Evolutionary conservation across 2,113 vertebrate genomes (phyloP).

Genomic region (Synodontis membranacea): DNA sequence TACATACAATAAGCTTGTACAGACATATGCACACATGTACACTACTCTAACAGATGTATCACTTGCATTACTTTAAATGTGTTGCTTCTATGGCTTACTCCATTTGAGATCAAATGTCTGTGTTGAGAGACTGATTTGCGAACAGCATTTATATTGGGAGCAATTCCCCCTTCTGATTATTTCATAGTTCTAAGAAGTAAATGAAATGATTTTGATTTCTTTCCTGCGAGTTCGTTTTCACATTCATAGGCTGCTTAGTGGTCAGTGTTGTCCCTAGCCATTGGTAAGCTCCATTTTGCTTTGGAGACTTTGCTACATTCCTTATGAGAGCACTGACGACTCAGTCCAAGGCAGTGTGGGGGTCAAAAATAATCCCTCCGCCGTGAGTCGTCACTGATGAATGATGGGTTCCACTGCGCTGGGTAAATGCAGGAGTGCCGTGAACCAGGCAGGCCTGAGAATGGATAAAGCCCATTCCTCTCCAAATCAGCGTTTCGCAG

Average conservation of each 20-base stretch:
- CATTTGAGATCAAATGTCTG: slow-evolving; percentile 36
- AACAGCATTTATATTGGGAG: slow-evolving; percentile 33
- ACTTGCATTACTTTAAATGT: slow-evolving; percentile 51
- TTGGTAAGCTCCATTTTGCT: slow-evolving; percentile 2
- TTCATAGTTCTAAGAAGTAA: slow-evolving; percentile 20
- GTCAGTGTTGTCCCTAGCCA: slow-evolving; percentile 41
- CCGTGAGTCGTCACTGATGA: slow-evolving; percentile 92
- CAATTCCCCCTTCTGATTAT: slow-evolving; percentile 14
- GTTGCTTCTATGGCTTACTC: slow-evolving; percentile 62
- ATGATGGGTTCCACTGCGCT: slow-evolving; percentile 94
- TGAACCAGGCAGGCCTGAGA: slow-evolving; percentile 90
- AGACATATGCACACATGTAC: slow-evolving; percentile 26
- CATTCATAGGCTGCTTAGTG: slow-evolving; percentile 52
- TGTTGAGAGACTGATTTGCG: slow-evolving; percentile 7
- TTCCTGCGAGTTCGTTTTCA: slow-evolving; percentile 42
- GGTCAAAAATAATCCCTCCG: slow-evolving; percentile 94
- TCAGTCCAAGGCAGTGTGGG: not conserved
- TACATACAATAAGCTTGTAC: slow-evolving; percentile 16
- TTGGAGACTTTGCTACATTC: not conserved
- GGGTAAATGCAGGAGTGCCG: slow-evolving; percentile 97
- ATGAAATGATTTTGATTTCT: not conserved
- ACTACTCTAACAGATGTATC: slow-evolving; percentile 24
- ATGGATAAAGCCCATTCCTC: slow-evolving; percentile 89
- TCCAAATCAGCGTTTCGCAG: slow-evolving; percentile 91
- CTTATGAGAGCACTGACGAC: not conserved